phyloP scores from a whole-genome alignment of 2,113 vertebrate species.

The Amphiprion percula region DNA sequence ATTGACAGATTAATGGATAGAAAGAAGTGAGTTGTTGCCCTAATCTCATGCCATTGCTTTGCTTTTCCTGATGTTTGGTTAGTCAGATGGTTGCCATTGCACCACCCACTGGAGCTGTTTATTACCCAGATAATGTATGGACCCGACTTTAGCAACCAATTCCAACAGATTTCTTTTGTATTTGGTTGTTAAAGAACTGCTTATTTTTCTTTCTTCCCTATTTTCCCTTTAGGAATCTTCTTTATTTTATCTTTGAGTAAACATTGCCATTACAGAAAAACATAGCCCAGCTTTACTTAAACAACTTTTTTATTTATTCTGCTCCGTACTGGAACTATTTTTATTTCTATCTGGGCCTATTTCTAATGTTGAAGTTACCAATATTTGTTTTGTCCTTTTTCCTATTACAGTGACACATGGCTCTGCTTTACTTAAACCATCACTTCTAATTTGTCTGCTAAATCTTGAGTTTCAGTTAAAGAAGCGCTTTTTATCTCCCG shows the following conservation, averaged over 20 bases:
- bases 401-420: conserved; percentile 71
- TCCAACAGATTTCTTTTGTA: conserved; percentile 30
- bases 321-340: conserved; percentile 29
- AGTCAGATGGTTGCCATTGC: not conserved
- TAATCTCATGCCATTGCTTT: not conserved
- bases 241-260: conserved; percentile 55
- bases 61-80: not conserved
- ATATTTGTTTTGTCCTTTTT: conserved; percentile 73
- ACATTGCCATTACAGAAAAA: conserved; percentile 60
- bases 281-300: conserved; percentile 53
- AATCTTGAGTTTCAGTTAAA: conserved; percentile 69
- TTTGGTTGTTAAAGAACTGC: conserved; percentile 40
- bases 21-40: not conserved
- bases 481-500: conserved; percentile 70
- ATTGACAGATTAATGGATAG: not conserved
- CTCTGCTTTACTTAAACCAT: conserved; percentile 54
- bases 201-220: conserved; percentile 31
- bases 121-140: not conserved
- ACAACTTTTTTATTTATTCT: conserved; percentile 60
- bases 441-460: conserved; percentile 75
- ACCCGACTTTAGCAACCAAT: conserved; percentile 7
- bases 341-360: conserved; percentile 41
- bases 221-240: conserved; percentile 30
- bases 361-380: conserved; percentile 56
- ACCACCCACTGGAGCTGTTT: not conserved